Evolutionary conservation across 2,113 vertebrate genomes (phyloP).

Genomic region (Amphilophus citrinellus): DNA sequence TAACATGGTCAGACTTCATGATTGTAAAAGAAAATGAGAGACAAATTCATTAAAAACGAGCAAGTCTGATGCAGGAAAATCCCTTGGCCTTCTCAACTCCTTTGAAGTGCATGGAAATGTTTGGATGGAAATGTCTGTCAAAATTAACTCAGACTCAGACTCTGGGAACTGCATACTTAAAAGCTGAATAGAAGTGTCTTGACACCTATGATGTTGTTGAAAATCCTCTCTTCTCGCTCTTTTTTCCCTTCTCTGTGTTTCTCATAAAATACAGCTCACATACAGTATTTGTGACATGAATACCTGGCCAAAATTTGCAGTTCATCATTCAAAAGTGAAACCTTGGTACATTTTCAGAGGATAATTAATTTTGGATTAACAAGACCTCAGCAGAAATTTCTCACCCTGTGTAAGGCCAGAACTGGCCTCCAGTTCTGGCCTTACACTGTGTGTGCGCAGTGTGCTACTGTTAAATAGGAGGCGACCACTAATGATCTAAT

Average conservation of each 20-base stretch:
- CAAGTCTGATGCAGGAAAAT: not conserved
- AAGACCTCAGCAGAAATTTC: conserved; percentile 24
- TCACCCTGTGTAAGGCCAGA: not conserved
- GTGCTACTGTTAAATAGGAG: too few species aligned
- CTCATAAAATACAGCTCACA: not conserved
- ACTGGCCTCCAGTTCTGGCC: not conserved
- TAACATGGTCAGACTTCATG: conserved; percentile 13
- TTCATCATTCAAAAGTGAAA: conserved; percentile 13
- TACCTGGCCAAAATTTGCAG: conserved; percentile 16
- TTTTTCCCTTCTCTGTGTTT: not conserved
- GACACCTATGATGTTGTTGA: not conserved
- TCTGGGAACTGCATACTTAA: conserved; percentile 6
- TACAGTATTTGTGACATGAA: not conserved
- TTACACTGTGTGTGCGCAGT: not conserved
- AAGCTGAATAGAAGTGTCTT: conserved; percentile 13
- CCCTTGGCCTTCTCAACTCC: not conserved
- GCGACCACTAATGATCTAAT: too few species aligned
- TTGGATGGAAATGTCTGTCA: conserved; percentile 11
- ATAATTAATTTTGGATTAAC: conserved; percentile 49
- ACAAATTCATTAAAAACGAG: not conserved
- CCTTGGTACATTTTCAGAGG: conserved; percentile 30
- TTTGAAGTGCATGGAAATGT: conserved; percentile 18
- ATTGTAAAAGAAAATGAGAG: not conserved
- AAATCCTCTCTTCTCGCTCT: not conserved
- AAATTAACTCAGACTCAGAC: conserved; percentile 25